Base-by-base conservation (phyloP, 2,888 invertebrate genomes). In the Drosophila demipolita region DNA sequence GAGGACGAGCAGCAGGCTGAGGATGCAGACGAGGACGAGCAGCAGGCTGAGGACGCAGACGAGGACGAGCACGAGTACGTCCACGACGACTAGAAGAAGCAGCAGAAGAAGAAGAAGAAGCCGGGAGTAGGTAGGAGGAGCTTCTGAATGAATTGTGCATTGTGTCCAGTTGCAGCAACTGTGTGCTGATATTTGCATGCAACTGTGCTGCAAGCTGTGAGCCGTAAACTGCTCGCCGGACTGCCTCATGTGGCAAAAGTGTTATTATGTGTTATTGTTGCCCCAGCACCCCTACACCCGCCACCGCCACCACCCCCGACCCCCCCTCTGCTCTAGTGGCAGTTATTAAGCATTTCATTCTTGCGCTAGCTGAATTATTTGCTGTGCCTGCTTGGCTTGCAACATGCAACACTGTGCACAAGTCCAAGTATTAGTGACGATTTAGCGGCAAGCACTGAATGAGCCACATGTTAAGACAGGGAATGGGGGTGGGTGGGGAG, bases 361-460 rank as follows among this genome's bases (percentile, higher is more conserved):
- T 50, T 60, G 20, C 40, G 64, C 66, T 20, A 50, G 66, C 67
- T 80, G 83, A 84, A 77, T 85, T 87, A 86, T 66, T 60, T 63
- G 57, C 42, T 62, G 49, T 54, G 35, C 45, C 54, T 49, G 15
- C 17, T 36, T 54, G 49, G 52, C 78, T 76, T 64, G 35, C 38
- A 76, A 65, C 84, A 89, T 82, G 83, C 86, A 79, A 86, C 76
- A 82, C 53, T 82, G 83, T 63, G 74, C 86, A 88, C 80, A 83
- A 83, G 84, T 73, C 79, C 83, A 66, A 82, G 79, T 80, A 89
- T 88, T 89, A 89, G 87, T 82, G 89, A 81, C 86, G 87, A 87
- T 89, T 86, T 88, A 82, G 79, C 82, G 68, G 59, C 66, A 73
- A 49, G 23, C 49, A 66, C 64, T 63, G 58, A 50, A 57, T 49